These are phyloP conservation scores for Sinocyclocheilus maitianheensis DNA, from an alignment of 2,113 vertebrate species.

Conservation along the genomic window DNA sequence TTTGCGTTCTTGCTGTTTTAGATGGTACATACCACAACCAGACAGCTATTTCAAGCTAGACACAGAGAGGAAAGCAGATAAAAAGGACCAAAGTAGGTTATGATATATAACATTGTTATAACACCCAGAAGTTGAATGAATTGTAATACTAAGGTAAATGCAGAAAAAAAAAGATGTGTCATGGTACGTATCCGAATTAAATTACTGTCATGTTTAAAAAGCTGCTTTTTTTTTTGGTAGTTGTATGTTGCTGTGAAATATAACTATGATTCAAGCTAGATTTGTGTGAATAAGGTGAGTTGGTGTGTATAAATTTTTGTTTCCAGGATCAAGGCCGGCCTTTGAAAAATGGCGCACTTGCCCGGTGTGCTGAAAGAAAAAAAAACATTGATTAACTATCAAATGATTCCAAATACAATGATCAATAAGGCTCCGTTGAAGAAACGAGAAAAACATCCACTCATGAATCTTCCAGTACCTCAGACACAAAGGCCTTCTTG, in stretches of 20 bases:
- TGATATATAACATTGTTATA: background rate
- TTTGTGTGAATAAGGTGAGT: constrained; percentile 11
- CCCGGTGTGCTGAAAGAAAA: constrained; percentile 70
- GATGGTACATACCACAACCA: background rate
- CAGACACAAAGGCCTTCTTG: constrained; percentile 58
- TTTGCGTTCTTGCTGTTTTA: background rate
- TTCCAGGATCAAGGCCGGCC: constrained; percentile 71
- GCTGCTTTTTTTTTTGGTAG: background rate
- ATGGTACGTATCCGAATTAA: background rate
- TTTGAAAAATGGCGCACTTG: constrained; percentile 64
- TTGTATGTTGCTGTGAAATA: background rate
- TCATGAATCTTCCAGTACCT: constrained; percentile 66
- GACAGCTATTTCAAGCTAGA: background rate
- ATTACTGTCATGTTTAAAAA: background rate
- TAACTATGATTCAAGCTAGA: background rate
- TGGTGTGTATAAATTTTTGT: constrained; percentile 27
- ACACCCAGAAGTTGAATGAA: too few relatives aligned
- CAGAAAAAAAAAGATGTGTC: too few relatives aligned
- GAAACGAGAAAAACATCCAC: constrained; percentile 58
- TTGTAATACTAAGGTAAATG: background rate
- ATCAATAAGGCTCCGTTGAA: constrained; percentile 76
- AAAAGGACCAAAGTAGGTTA: background rate
- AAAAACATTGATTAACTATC: constrained; percentile 83
- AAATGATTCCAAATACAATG: constrained; percentile 77
- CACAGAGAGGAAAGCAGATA: background rate